A percentile compares a stretch with the other conserved stretches of the same genome.
Evolutionary conservation across 2,113 vertebrate species (phyloP).

Genomic region (Neofelis nebulosa): DNA sequence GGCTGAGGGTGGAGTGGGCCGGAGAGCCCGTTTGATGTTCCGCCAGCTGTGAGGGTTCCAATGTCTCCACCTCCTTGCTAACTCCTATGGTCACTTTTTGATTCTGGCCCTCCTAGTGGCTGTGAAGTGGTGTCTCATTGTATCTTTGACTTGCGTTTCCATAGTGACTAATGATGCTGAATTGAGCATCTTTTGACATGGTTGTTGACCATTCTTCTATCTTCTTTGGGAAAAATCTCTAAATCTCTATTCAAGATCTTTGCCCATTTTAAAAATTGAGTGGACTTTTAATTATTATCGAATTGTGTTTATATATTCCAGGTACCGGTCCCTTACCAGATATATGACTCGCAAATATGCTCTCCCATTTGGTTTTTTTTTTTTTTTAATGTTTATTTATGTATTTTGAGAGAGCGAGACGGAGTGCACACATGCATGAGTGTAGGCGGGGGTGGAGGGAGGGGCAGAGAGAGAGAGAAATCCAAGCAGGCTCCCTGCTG

Average conservation of each 20-base stretch:
- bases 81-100: neutral
- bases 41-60: neutral
- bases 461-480: too few species aligned
- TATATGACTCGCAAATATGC: neutral
- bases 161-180: neutral
- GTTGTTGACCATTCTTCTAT: neutral
- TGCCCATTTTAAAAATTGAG: neutral
- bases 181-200: neutral
- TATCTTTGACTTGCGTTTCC: neutral
- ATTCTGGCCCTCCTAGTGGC: neutral
- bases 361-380: neutral
- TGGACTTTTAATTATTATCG: neutral
- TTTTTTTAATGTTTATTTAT: neutral
- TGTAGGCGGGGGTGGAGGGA: too few species aligned
- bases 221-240: neutral
- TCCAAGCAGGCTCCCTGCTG: too few species aligned
- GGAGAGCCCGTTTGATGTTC: neutral
- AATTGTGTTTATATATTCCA: neutral
- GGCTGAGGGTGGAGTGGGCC: neutral
- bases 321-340: neutral
- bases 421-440: too few species aligned
- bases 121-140: neutral
- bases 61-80: neutral
- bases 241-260: neutral
- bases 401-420: too few species aligned